phyloP scores from a whole-genome alignment of 2,888 invertebrate genomes.

The Incurvaria masculella region DNA sequence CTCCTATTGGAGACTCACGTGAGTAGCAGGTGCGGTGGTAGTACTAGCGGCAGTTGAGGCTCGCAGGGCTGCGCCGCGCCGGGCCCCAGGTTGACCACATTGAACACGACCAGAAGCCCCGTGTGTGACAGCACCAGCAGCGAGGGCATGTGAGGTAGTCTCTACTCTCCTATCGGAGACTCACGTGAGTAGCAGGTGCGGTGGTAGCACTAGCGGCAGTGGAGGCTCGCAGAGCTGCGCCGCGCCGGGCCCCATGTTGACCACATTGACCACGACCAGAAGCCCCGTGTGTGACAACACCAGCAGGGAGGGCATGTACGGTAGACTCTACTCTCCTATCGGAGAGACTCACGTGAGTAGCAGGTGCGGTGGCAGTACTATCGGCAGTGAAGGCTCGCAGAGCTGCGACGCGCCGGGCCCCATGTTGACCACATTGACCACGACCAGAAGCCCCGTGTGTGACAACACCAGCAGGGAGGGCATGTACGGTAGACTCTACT shows the following conservation, averaged over 20 bases:
- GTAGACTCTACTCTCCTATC: too few species aligned
- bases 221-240: slow-evolving; percentile 64
- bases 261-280: slow-evolving; percentile 72
- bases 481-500: slow-evolving; percentile 66
- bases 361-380: slow-evolving; percentile 29
- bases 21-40: slow-evolving; percentile 27
- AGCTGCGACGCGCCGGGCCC: slow-evolving; percentile 54
- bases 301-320: slow-evolving; percentile 75
- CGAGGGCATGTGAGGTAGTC: slow-evolving; percentile 75
- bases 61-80: slow-evolving; percentile 61
- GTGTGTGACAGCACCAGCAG: slow-evolving; percentile 73
- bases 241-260: slow-evolving; percentile 62
- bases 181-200: slow-evolving; percentile 27
- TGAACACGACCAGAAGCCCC: slow-evolving; percentile 74
- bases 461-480: slow-evolving; percentile 76
- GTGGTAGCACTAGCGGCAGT: slow-evolving; percentile 37
- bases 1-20: slow-evolving; percentile 41
- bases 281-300: slow-evolving; percentile 75
- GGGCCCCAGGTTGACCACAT: slow-evolving; percentile 67
- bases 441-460: slow-evolving; percentile 71
- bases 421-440: slow-evolving; percentile 74
- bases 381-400: slow-evolving; percentile 61
- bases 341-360: slow-evolving; percentile 29
- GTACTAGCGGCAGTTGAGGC: slow-evolving; percentile 45
- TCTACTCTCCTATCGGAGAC: too few species aligned